These are phyloP conservation scores for Lepisosteus oculatus DNA, from an alignment of 2,113 vertebrate species.

Conservation along the genomic window DNA sequence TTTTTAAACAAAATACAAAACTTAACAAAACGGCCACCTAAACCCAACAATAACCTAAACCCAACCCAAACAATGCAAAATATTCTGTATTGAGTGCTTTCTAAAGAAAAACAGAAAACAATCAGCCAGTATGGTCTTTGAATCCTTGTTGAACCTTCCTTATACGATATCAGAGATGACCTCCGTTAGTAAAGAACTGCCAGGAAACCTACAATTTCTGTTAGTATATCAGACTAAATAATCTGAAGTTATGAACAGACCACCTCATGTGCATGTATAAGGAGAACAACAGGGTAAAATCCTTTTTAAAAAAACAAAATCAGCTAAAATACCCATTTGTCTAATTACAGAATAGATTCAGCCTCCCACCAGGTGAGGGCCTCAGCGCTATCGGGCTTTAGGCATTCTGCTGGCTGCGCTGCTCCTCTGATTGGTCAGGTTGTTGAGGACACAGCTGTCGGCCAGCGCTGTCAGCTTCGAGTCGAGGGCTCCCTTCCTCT, in stretches of 20 bases:
- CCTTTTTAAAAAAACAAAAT: background rate
- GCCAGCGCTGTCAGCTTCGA: slow-evolving; percentile 51
- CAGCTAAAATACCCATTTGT: background rate
- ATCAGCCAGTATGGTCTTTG: no score
- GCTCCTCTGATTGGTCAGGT: slow-evolving; percentile 59
- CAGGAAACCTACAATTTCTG: background rate
- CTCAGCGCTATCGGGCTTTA: slow-evolving; percentile 63
- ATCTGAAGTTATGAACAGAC: slow-evolving; percentile 42
- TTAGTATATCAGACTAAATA: background rate
- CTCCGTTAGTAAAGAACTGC: no score
- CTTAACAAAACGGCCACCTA: no score
- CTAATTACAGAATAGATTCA: background rate
- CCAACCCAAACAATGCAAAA: no score
- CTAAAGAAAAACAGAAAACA: no score
- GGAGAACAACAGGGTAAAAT: background rate
- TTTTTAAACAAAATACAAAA: no score
- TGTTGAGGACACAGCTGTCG: slow-evolving; percentile 61
- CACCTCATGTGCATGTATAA: slow-evolving; percentile 11
- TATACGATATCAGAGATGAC: no score
- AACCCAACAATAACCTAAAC: no score
- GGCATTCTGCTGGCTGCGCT: slow-evolving; percentile 53
- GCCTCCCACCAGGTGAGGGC: background rate
- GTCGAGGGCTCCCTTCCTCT: slow-evolving; percentile 51
- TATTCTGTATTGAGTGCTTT: no score
- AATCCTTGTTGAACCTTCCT: no score